Base-by-base conservation (phyloP, 2,888 invertebrate species). In the Apamea epomidion region DNA sequence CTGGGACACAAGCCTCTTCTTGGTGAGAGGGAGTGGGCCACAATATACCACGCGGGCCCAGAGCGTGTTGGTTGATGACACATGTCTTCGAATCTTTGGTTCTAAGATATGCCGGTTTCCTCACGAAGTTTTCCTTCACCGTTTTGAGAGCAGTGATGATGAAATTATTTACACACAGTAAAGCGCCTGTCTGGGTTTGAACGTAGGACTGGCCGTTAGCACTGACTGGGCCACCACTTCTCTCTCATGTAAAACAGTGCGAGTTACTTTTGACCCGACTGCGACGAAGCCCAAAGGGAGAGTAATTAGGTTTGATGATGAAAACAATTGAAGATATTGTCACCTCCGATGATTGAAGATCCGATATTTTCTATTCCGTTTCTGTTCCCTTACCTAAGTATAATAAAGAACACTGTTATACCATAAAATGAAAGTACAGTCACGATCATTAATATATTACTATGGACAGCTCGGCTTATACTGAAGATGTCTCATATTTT, bases 241-340 rank as follows among this genome's bases (percentile, higher is more conserved):
- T 51, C 51, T 51, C 51, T 51, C 18, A 51, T 21, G 6, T 29
- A 69, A 29, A 21, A 29, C 29, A 45, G 6, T 69, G 29, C 7
- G 21, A 48, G 21, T 69, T 21, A 48, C n/a, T 45, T 68, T 69
- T 48, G 7, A 69, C 18, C 10, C 8, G n/a, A 68, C 16, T 42
- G 16, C 16, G 16, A 42, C 8, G 25, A n/a, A n/a, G 8, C n/a
- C 2, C 5, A 68, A 68, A 68, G 42, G 6, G 45, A 69, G 45
- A 21, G 18, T 45, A 69, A 21, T 69, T n/a, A 69, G 29, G 2
- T n/a, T 71, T 29, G 29, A 45, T 60, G 12, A 74, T 58, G 2
- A 25, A 37, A 77, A 64, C 42, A 42, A 76, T 51, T 64, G 45
- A 74, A n/a, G 21, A 60, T 21, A 1, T n/a, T 48, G 42, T 70